These are phyloP conservation scores for Hydrozoanthus tunicans DNA, from an alignment of 64 coral and sea anemone species.

Conservation along the genomic window DNA sequence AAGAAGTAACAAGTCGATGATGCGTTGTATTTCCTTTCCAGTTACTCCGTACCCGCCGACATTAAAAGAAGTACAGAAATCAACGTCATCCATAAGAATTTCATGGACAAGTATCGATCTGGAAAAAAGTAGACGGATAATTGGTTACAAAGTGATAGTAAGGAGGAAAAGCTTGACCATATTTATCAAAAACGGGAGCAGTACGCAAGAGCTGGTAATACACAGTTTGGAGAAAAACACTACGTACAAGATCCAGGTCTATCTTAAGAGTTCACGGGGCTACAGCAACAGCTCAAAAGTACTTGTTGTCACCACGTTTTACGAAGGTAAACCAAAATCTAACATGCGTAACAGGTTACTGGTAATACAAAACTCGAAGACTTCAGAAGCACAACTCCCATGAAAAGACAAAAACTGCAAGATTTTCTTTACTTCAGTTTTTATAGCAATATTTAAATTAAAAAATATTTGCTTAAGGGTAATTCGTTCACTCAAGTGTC, in stretches of 20 bases:
- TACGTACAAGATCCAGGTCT: background rate
- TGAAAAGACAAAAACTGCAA: too few species aligned
- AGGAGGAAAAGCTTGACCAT: background rate
- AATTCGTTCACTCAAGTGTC: too few species aligned
- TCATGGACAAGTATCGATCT: slow-evolving; percentile 9
- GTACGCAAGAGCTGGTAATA: background rate
- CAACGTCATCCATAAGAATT: background rate
- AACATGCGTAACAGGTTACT: too few species aligned
- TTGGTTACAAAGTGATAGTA: background rate
- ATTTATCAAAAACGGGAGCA: background rate
- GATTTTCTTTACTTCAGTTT: too few species aligned
- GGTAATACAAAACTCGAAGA: too few species aligned
- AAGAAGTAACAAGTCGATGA: background rate
- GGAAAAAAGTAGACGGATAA: background rate
- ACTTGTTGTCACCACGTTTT: background rate
- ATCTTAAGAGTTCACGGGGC: background rate
- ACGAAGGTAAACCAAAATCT: background rate
- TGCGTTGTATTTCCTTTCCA: background rate
- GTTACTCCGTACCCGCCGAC: background rate
- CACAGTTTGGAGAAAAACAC: slow-evolving; percentile 7
- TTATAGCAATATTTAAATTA: too few species aligned
- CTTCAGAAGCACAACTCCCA: too few species aligned
- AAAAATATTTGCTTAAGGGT: too few species aligned
- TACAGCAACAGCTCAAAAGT: background rate
- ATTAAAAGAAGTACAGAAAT: background rate